Evolutionary conservation across 2,797 vertebrate species (phyloP).

Genomic region (Lophius americanus): DNA sequence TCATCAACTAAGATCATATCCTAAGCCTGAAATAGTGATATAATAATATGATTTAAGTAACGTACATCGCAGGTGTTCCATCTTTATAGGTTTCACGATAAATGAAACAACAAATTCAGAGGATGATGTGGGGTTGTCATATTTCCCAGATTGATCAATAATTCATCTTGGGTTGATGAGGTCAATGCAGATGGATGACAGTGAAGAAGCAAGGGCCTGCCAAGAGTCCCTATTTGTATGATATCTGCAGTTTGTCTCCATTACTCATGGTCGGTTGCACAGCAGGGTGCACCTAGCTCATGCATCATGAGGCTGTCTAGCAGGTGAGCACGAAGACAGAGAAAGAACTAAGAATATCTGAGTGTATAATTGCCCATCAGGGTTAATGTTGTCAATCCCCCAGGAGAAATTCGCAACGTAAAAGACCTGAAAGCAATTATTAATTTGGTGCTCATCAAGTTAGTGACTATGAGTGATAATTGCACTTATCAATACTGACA

Average conservation of each 20-base stretch:
- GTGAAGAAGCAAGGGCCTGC: constrained; percentile 20
- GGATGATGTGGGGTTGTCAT: constrained; percentile 26
- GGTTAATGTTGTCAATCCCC: constrained; percentile 39
- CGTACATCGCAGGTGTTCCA: too few relatives aligned
- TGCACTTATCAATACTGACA: constrained; percentile 30
- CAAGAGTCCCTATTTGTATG: constrained; percentile 31
- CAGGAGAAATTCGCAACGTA: constrained; percentile 36
- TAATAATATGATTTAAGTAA: too few relatives aligned
- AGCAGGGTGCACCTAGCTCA: constrained; percentile 36
- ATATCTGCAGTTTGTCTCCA: constrained; percentile 61
- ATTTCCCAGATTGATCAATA: constrained; percentile 50
- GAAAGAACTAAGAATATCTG: constrained; percentile 41
- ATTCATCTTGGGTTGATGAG: constrained; percentile 39
- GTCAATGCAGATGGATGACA: constrained; percentile 23
- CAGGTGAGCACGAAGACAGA: constrained; percentile 42
- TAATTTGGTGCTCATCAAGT: constrained; percentile 27
- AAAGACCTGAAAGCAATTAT: constrained; percentile 36
- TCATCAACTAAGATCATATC: too few relatives aligned
- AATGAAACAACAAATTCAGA: constrained; percentile 60
- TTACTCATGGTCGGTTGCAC: constrained; percentile 52
- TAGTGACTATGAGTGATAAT: constrained; percentile 9
- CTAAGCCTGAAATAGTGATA: too few relatives aligned
- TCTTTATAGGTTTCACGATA: constrained; percentile 7
- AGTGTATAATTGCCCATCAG: constrained; percentile 54
- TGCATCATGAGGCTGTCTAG: constrained; percentile 45